A percentile compares a stretch with the other conserved stretches of the same genome.
Evolutionary conservation across 1,140 invertebrate genomes (phyloP).

Genomic region (Lucilia sericata): DNA sequence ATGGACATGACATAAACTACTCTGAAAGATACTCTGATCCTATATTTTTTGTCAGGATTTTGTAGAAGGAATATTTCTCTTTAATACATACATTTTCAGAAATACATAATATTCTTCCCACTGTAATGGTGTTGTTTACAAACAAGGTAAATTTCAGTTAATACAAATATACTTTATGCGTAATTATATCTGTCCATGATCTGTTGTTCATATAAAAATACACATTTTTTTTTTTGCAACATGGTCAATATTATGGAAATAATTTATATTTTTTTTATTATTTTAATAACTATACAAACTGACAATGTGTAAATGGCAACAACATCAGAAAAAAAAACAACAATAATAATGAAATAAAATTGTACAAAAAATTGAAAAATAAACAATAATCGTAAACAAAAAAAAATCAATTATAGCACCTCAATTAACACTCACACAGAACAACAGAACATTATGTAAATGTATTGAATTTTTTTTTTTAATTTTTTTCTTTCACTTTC

Average conservation of each 20-base stretch:
- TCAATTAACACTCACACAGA: conserved; percentile 10
- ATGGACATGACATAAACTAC: no score
- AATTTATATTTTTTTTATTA: background rate
- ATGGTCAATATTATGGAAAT: background rate
- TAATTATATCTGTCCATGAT: background rate
- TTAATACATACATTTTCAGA: no score
- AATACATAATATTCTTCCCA: no score
- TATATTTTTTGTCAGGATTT: no score
- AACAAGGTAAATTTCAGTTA: background rate
- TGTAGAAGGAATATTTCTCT: no score
- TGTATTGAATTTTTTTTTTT: background rate
- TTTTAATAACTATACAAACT: conserved; percentile 1
- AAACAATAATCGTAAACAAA: conserved; percentile 3
- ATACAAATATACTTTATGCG: background rate
- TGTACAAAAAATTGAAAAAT: background rate
- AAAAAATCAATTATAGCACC: conserved; percentile 19
- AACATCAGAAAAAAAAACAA: background rate
- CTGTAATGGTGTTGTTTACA: no score
- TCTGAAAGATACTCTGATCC: no score
- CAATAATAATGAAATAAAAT: background rate
- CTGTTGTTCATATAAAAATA: background rate
- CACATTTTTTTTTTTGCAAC: background rate
- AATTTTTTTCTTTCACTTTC: background rate
- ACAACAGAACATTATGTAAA: background rate
- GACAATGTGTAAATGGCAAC: conserved; percentile 13